These are phyloP conservation scores for Sycon ciliatum DNA, from an alignment of 37 sponge, comb jelly and placozoan species.

Conservation along the genomic window DNA sequence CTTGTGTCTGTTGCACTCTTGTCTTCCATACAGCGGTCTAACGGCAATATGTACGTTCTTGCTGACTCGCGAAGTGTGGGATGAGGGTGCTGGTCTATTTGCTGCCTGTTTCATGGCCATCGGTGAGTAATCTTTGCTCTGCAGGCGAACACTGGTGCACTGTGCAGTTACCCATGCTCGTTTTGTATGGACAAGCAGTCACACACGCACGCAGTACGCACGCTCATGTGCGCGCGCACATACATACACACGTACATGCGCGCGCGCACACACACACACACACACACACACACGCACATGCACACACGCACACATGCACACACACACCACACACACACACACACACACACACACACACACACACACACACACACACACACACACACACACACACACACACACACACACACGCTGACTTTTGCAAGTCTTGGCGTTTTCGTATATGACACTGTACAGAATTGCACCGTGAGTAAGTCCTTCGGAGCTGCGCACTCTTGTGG, in stretches of 20 bases:
- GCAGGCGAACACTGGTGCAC: too few species aligned
- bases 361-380: constrained; percentile 47
- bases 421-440: too few species aligned
- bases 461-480: too few species aligned
- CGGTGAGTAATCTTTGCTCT: constrained; percentile 50
- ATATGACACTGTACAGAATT: too few species aligned
- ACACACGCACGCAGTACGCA: not conserved
- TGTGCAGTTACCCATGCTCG: too few species aligned
- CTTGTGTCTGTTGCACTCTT: too few species aligned
- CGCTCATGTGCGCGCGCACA: not conserved
- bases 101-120: constrained; percentile 97
- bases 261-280: constrained; percentile 24
- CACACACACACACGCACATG: constrained; percentile 51
- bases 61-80: constrained; percentile 94
- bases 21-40: constrained; percentile 63
- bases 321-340: constrained; percentile 51
- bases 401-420: constrained; percentile 39
- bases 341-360: constrained; percentile 49
- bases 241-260: not conserved
- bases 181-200: not conserved
- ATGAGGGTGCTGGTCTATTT: constrained; percentile 79
- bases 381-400: constrained; percentile 50
- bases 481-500: too few species aligned
- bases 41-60: constrained; percentile 85
- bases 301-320: constrained; percentile 43